Base-by-base conservation (phyloP, 2,113 vertebrate species). In the Tupaia chinensis region DNA sequence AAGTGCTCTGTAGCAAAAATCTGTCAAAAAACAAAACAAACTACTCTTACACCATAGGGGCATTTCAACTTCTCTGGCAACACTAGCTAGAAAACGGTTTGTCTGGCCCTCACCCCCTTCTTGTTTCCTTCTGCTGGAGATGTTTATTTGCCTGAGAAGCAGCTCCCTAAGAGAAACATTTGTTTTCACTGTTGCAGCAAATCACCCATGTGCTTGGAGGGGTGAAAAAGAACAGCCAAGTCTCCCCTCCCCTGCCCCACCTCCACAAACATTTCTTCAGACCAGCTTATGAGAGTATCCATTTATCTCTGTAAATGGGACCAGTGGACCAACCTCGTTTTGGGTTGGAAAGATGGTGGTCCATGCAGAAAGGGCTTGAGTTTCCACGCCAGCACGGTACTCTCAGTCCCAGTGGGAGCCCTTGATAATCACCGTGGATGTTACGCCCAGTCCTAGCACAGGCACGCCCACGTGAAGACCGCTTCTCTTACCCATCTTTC, bases 121-220 rank as follows among this genome's bases (percentile, higher is more conserved):
- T 0, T 77, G 68, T 94, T 94, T 70, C 68, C 68, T 81, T 44
- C 73, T 54, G 20, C 56, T 4, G 7, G 73, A 88, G 89, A 87
- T 87, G 94, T 87, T 93, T 81, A 76, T 84, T 80, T 0, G 8
- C 80, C 87, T 76, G 77, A 32, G 54, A 96, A 90, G 95, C 7
- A 23, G 53, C 79, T 97, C 72, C 61, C 81, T 53, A 68, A 78
- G 56, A 65, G 89, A 93, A 93, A 96, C 86, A 88, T 94, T 77
- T 87, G 92, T 87, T 93, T 93, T 82, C 34, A 82, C 80, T 23
- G 19, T 20, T 76, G 53, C 17, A 61, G 90, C 87, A 63, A 92
- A 92, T 66, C 63, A 60, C 69, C 53, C 91, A 66, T 95, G 85
- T 87, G 87, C 83, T 58, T 58, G 61, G 29, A 29, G 14, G 20